Evolutionary conservation across 2,797 vertebrate genomes (phyloP), one percentile per base, ranked within the genome.

Genomic region (Leptoclinus maculatus): DNA sequence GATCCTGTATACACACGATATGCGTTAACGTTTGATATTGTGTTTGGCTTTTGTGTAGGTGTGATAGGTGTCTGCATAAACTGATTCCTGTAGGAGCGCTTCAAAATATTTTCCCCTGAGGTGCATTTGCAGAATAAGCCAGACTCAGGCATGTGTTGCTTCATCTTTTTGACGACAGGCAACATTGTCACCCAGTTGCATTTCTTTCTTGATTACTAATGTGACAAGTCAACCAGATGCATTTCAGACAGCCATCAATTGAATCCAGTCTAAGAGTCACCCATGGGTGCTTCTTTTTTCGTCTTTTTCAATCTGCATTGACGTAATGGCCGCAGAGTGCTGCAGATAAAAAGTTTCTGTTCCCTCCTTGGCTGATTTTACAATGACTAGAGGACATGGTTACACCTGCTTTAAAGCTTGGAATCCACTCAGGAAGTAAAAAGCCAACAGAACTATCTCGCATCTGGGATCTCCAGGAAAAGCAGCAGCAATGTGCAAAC

Each of bases 301-400:
- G 23, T 73, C 25, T 47, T 66, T 63, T 32, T 53, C 19, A 29
- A 21, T 66, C 63, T 64, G 29, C 9, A 62, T 49, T 23, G 25
- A 38, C 36, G 25, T 11, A 19, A 60, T 56, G 53, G 27, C 49
- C 63, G 64, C 38, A 34, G 19, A 11, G 41, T 10, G 39, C 58
- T 60, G 5, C 2, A 19, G 70, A 70, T 38, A 19, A 60, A 34
- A 66, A 47, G 0, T 68, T 70, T 13, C 19, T 47, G 14, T 29
- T 63, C 19, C 23, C 43, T 45, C 36, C 32, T 54, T 36, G 11
- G 9, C 47, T 51, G 25, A 13, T 63, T 77, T 82, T 57, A 65
- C 57, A 41, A 73, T 56, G 71, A 76, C 74, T 66, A 34, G 67
- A 80, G 66, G 78, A 78, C 71, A 70, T 11, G 17, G 59, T 74